Evolutionary conservation across 2,888 invertebrate genomes (phyloP), one percentile per base, ranked within the genome.

Genomic region (Protophormia terraenovae): DNA sequence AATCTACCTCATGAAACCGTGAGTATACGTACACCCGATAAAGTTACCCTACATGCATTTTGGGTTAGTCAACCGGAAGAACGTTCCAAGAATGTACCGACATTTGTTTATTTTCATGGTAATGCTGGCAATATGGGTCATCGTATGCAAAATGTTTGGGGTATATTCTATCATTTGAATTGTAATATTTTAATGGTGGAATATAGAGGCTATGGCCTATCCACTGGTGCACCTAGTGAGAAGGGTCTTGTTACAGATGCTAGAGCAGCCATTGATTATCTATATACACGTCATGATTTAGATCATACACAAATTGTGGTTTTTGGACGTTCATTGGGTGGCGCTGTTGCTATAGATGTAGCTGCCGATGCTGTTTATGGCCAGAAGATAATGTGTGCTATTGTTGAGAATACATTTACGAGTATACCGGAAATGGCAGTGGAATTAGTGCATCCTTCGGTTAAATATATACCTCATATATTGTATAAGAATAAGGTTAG

Each of bases 81-180:
- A 60, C 94, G 95, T 86, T 95, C 95, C 88, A 94, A 95, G 87
- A 94, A 94, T 89, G 95, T 95, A 72, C 97, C 97, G 0, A 98
- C 98, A 10, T 94, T 98, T 90, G 93, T 98, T 69, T 98, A 97
- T 93, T 95, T 98, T 87, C 98, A 99, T 94, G 98, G 98, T 6
- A 99, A 98, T 94, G 98, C 98, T 72, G 98, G 98, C 14, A 99
- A 98, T 91, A 97, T 98, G 95, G 98, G 98, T 0, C 98, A 98
- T 91, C 95, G 97, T 87, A 93, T 98, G 89, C 95, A 96, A 89
- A 98, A 98, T 93, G 96, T 96, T n/a, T 95, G 96, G 87, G 97
- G 97, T 4, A 94, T 98, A 81, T 97, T 96, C 92, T 95, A 96
- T 88, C 95, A 96, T 89, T 93, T 97, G 73, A 95, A 96, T 87